Conservation (phyloP, 2,113 vertebrate species). For the Oreochromis niloticus region DNA sequence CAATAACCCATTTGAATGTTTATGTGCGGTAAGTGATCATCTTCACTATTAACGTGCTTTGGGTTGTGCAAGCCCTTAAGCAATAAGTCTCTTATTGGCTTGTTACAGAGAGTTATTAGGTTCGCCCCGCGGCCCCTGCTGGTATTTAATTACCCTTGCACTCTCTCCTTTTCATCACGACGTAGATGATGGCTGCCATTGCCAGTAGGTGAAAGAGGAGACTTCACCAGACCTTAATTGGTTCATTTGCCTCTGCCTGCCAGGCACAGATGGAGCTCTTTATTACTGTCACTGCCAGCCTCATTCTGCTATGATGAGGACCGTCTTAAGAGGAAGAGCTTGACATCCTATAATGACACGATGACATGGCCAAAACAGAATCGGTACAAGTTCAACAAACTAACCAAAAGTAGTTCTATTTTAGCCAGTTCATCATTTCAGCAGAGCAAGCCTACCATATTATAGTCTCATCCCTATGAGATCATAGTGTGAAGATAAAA, state of each 20-base stretch:
- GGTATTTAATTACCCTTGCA: conserved; percentile 59
- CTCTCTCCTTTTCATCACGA: conserved; percentile 57
- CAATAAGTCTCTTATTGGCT: conserved; percentile 45
- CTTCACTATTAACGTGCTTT: conserved; percentile 9
- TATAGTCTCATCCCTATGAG: not conserved
- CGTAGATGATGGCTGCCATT: conserved; percentile 44
- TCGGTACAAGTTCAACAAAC: not conserved
- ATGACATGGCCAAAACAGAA: conserved; percentile 12
- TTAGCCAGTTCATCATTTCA: not conserved
- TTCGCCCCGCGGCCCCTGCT: conserved; percentile 40
- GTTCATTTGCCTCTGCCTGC: conserved; percentile 58
- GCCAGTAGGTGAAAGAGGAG: conserved; percentile 58
- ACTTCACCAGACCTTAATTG: conserved; percentile 56
- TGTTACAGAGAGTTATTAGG: conserved; percentile 56
- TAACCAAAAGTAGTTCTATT: not conserved
- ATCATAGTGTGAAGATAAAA: not conserved
- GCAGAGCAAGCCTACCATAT: not conserved
- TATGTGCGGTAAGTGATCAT: not conserved
- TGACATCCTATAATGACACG: conserved; percentile 5
- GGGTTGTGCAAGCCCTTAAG: conserved; percentile 20
- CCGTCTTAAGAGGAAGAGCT: conserved; percentile 11
- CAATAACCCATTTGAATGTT: not conserved
- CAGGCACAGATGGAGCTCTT: conserved; percentile 64
- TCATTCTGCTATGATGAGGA: conserved; percentile 37
- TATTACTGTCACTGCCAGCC: conserved; percentile 58